phyloP scores from a whole-genome alignment of 2,113 vertebrate genomes.

The Python bivittatus region DNA sequence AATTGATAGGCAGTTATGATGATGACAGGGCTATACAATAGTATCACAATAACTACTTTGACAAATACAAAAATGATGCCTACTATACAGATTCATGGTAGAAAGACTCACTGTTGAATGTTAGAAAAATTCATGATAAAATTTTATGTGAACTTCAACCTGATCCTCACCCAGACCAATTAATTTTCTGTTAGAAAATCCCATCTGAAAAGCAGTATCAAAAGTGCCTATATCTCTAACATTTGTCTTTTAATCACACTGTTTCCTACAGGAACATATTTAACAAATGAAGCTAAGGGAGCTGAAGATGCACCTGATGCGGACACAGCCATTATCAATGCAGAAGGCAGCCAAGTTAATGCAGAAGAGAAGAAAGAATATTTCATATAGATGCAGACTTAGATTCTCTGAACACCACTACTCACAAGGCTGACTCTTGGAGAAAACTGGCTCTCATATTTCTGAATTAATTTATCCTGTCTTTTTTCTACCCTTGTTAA shows the following conservation, averaged over 20 bases:
- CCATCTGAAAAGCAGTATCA: slow-evolving; percentile 11
- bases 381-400: slow-evolving; percentile 93
- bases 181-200: slow-evolving; percentile 35
- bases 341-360: slow-evolving; percentile 97
- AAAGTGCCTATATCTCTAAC: slow-evolving; percentile 46
- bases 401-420: slow-evolving; percentile 71
- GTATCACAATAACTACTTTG: not conserved
- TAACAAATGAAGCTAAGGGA: slow-evolving; percentile 99
- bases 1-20: not conserved
- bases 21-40: not conserved
- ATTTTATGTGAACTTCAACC: slow-evolving; percentile 11
- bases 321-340: slow-evolving; percentile 98
- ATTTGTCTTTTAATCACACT: slow-evolving; percentile 44
- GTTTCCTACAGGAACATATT: slow-evolving; percentile 88
- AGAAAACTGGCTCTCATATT: slow-evolving; percentile 82
- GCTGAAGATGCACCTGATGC: slow-evolving; percentile 97
- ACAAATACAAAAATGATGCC: not conserved
- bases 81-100: slow-evolving; percentile 3
- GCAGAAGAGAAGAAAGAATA: slow-evolving; percentile 99
- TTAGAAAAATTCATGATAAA: slow-evolving; percentile 16
- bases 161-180: slow-evolving; percentile 20
- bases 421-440: slow-evolving; percentile 81
- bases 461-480: slow-evolving; percentile 77
- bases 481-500: slow-evolving; percentile 78
- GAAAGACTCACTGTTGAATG: not conserved